These are phyloP conservation scores for Margaritifera margaritifera DNA, from an alignment of 2,888 invertebrate genomes.

Conservation along the genomic window DNA sequence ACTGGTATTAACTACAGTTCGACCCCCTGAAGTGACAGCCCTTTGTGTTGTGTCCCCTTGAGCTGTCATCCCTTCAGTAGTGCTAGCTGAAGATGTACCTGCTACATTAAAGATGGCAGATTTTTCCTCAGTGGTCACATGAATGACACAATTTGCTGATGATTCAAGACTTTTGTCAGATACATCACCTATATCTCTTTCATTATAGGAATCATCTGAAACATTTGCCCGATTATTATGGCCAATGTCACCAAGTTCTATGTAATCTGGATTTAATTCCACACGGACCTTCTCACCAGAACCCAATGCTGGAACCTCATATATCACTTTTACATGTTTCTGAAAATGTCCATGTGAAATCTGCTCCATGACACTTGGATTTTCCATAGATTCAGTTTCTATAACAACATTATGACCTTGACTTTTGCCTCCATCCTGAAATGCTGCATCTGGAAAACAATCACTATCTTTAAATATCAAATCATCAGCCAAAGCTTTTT, in stretches of 20 bases:
- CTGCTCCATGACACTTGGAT: not conserved
- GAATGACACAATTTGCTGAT: not conserved
- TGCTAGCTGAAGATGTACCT: not conserved
- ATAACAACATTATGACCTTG: not conserved
- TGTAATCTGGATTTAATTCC: conserved; percentile 53
- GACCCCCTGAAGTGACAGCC: not conserved
- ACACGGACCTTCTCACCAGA: conserved; percentile 50
- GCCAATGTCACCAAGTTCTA: conserved; percentile 45
- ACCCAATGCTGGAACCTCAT: not conserved
- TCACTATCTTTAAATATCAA: not conserved
- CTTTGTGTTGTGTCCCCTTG: not conserved
- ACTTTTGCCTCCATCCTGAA: too few species aligned
- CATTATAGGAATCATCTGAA: conserved; percentile 4
- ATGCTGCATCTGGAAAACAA: not conserved
- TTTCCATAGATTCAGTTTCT: not conserved
- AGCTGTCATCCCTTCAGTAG: conserved; percentile 1
- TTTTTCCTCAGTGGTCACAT: too few species aligned
- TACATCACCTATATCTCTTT: conserved; percentile 10
- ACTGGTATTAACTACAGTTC: not conserved
- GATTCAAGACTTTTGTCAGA: conserved; percentile 4
- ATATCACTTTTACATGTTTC: conserved; percentile 3
- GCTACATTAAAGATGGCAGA: not conserved
- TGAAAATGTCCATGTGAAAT: conserved; percentile 9
- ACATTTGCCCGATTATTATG: conserved; percentile 10
- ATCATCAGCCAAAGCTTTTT: conserved; percentile 3